Percentiles rank a stretch among this genome's conserved stretches.
Conservation (phyloP, 2,113 vertebrate genomes). For the Sialia sialis region DNA sequence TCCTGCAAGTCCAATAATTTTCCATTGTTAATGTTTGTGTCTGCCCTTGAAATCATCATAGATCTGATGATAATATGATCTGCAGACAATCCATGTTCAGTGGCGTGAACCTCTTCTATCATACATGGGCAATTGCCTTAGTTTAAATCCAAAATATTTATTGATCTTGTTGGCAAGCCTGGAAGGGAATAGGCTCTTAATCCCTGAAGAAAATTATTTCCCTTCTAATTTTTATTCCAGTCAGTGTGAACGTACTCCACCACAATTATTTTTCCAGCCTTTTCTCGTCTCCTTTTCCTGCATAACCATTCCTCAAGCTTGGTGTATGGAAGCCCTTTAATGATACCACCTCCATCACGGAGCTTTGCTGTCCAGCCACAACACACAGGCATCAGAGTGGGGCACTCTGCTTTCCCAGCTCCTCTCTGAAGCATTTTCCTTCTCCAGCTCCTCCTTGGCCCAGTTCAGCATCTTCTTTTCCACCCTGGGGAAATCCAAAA, state of each 20-base stretch:
- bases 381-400: rapidly evolving
- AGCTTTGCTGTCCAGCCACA: not conserved
- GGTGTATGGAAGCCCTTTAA: not conserved
- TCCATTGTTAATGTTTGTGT: not conserved
- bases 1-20: not conserved
- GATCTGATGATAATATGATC: constrained; percentile 34
- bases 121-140: constrained; percentile 33
- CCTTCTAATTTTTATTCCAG: constrained; percentile 59
- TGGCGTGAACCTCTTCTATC: constrained; percentile 14
- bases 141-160: constrained; percentile 58
- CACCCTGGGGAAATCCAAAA: not conserved
- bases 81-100: constrained; percentile 14
- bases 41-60: not conserved
- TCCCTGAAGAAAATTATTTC: constrained; percentile 53
- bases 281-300: not conserved
- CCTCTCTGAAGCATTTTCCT: not conserved
- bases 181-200: constrained; percentile 20
- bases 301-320: constrained; percentile 24
- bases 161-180: constrained; percentile 31
- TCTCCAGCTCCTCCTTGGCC: not conserved
- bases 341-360: not conserved
- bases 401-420: not conserved
- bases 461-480: not conserved
- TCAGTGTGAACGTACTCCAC: constrained; percentile 18
- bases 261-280: constrained; percentile 39